Base-by-base conservation (phyloP, 2,113 vertebrate species). In the Tyto alba region DNA sequence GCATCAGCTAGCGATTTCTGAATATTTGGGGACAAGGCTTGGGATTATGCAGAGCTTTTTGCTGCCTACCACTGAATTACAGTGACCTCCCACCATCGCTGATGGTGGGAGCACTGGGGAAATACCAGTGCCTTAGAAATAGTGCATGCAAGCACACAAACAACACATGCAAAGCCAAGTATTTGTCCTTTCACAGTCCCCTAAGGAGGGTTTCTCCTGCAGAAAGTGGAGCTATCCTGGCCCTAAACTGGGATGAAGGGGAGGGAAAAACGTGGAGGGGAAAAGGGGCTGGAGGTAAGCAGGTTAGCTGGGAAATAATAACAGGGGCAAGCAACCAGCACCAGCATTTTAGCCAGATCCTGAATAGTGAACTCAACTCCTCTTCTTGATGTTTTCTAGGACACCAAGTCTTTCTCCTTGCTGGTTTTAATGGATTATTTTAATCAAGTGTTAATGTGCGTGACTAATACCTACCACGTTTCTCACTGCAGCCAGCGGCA, bases 51-150 rank as follows among this genome's bases (percentile, higher is more conserved):
- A n/a, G 80, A 92, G 84, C 80, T 73, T 62, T 76, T 68, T 87
- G 77, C 84, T 93, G 96, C 95, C 93, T 95, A 74, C 93, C 16
- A 7, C 80, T 29, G 93, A 96, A 95, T 94, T 87, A 63, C 93
- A 91, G 81, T 75, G 77, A 72, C 90, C 95, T 96, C 94, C 96
- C 90, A 94, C 26, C 26, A 59, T 6, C 43, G 2, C 75, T 6
- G 7, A n/a, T 5, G 36, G 69, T 75, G 94, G 95, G 89, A 92
- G 66, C 89, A 30, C 83, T 84, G 93, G 87, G 79, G 79, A 88
- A 85, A 92, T 85, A 71, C 94, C 94, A 96, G 67, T n/a, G 84
- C 55, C 41, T 63, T 38, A 50, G 93, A 89, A 87, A 91, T 27
- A 40, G 21, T 16, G 64, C 79, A 30, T 57, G 23, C 62, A 74